phyloP scores from a whole-genome alignment of 2,113 vertebrate genomes.

The Cygnus atratus region DNA sequence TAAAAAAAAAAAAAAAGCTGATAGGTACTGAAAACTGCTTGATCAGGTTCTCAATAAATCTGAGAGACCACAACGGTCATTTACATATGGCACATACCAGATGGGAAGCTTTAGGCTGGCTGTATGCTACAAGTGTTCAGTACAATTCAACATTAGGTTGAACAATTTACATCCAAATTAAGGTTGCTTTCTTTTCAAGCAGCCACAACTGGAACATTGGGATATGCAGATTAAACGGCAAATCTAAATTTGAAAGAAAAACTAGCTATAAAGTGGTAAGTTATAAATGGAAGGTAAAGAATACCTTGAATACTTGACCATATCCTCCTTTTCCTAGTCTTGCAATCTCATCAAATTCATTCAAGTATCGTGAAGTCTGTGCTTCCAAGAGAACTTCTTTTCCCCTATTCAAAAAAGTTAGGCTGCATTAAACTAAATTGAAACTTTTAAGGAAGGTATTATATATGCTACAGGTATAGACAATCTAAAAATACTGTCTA shows the following conservation, averaged over 20 bases:
- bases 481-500: background rate
- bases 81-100: background rate
- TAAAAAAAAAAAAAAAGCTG: background rate
- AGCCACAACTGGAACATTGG: background rate
- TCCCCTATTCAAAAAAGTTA: conserved; percentile 69
- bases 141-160: background rate
- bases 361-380: conserved; percentile 92
- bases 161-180: background rate
- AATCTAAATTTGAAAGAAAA: background rate
- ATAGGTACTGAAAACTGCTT: background rate
- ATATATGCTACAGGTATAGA: background rate
- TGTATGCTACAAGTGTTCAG: background rate
- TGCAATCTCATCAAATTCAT: conserved; percentile 92
- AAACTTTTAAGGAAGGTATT: background rate
- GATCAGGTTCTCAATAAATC: background rate
- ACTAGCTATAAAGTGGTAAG: background rate
- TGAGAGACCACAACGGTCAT: background rate
- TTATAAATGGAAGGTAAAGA: background rate
- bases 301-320: conserved; percentile 94
- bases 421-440: background rate
- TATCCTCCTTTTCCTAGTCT: conserved; percentile 92
- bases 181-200: background rate
- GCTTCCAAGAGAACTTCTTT: conserved; percentile 88
- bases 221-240: background rate
- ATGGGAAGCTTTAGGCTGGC: background rate